These are phyloP conservation scores for Acanthosoma haemorrhoidale DNA, from an alignment of 2,888 invertebrate genomes.

Conservation along the genomic window DNA sequence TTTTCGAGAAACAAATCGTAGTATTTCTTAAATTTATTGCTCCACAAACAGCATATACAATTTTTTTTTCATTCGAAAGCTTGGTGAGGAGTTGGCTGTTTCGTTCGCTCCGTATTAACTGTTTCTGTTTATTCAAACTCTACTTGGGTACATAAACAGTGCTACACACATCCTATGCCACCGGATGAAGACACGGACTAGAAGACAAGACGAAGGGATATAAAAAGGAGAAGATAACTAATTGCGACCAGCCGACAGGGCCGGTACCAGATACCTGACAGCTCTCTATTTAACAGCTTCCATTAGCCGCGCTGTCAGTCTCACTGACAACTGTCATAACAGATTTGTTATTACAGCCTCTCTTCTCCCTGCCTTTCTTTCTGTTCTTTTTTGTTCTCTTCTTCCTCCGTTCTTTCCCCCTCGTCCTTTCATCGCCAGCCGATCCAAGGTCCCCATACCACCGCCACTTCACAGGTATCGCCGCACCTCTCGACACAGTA, in stretches of 20 bases:
- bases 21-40: too few species aligned
- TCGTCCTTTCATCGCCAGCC: background rate
- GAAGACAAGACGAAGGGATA: background rate
- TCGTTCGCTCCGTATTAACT: too few species aligned
- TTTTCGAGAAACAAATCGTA: too few species aligned
- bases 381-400: background rate
- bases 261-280: background rate
- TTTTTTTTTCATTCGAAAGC: too few species aligned
- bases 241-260: background rate
- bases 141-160: too few species aligned
- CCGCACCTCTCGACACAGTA: background rate
- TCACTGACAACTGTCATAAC: slow-evolving; percentile 17
- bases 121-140: too few species aligned
- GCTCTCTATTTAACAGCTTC: slow-evolving; percentile 6
- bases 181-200: background rate
- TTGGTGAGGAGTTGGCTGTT: too few species aligned
- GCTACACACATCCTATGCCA: background rate
- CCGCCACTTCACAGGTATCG: background rate
- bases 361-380: background rate
- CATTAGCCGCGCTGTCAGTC: slow-evolving; percentile 1
- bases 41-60: too few species aligned
- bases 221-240: background rate
- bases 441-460: too few species aligned
- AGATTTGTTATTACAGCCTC: slow-evolving; percentile 6
- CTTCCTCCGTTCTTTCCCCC: background rate